Base-by-base conservation (phyloP, 2,888 invertebrate genomes). In the Andrena camellia region DNA sequence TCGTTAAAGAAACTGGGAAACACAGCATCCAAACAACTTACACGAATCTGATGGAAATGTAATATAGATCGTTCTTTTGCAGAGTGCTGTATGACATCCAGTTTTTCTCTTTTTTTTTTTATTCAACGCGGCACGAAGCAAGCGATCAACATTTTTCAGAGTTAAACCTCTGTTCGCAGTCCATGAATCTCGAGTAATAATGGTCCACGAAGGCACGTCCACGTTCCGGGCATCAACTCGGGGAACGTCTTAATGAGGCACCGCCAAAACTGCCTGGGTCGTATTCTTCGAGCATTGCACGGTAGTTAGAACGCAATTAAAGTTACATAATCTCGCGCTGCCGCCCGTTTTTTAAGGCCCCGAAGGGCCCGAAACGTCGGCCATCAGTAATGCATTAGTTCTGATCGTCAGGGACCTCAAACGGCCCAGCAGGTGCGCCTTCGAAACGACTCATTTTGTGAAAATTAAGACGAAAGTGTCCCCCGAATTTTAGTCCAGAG, bases 281-380 rank as follows among this genome's bases (percentile, higher is more conserved):
- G 67, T 54, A 75, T 57, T 59, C 69, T 10, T 42, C 57, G 62
- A 52, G 67, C 83, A 85, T 88, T 83, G 88, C 88, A 88, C 88
- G 88, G 88, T 88, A 88, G 89, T 88, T 88, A 87, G 89, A 89
- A 89, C 33, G 89, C 85, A 85, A 89, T 88, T 87, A 89, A 86
- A 86, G 77, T 89, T 88, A 84, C 86, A 84, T 87, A 87, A 88
- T 86, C 71, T 42, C 52, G 23, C 81, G 73, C 54, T 64, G 59
- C 70, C 59, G 54, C 10, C 70, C 57, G 76, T 79, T 79, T 79
- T 77, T 62, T 48, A 59, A 48, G 42, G 42, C 63, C 68, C 35
- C 23, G 20, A 77, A 64, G 69, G 69, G 33, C 33, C 29, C 29
- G 35, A 20, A 59, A 35, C 73, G 76, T 86, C 76, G 84, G 60